These are phyloP conservation scores for Brienomyrus longianalis DNA, from an alignment of 2,113 vertebrate genomes.

Conservation along the genomic window DNA sequence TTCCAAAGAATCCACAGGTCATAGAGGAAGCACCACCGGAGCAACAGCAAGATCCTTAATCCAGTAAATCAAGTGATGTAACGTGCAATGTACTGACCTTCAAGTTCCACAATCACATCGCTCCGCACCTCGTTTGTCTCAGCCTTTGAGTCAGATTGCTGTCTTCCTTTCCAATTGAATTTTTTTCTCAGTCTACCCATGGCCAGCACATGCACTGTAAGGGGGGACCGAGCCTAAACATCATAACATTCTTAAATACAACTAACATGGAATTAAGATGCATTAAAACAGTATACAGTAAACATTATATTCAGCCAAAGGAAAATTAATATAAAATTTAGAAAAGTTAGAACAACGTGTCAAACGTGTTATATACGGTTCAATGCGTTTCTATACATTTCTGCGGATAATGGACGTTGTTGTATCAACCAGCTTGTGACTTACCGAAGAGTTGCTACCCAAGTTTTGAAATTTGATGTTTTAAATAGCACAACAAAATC, in stretches of 20 bases:
- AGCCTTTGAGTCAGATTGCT: constrained; percentile 35
- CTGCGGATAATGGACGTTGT: background rate
- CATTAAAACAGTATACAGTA: background rate
- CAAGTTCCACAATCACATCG: constrained; percentile 53
- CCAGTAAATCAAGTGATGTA: background rate
- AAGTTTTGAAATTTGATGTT: background rate
- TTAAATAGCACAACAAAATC: background rate
- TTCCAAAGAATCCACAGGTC: background rate
- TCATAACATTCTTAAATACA: background rate
- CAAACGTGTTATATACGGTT: background rate
- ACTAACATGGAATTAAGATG: background rate
- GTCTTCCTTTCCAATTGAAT: constrained; percentile 79
- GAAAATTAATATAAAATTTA: no score
- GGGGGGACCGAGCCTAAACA: background rate
- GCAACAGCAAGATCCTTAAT: background rate
- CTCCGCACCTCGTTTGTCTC: constrained; percentile 25
- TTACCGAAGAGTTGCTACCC: background rate
- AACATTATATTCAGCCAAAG: no score
- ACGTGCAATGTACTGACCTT: constrained; percentile 43
- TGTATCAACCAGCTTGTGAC: background rate
- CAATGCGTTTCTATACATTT: background rate
- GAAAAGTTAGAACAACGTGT: background rate
- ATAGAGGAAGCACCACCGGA: background rate
- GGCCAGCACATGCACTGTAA: background rate
- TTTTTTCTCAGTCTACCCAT: constrained; percentile 77